Percentiles rank a stretch among this genome's conserved stretches.
Conservation (phyloP, 2,797 vertebrate species). For the Clarias pachynema region DNA sequence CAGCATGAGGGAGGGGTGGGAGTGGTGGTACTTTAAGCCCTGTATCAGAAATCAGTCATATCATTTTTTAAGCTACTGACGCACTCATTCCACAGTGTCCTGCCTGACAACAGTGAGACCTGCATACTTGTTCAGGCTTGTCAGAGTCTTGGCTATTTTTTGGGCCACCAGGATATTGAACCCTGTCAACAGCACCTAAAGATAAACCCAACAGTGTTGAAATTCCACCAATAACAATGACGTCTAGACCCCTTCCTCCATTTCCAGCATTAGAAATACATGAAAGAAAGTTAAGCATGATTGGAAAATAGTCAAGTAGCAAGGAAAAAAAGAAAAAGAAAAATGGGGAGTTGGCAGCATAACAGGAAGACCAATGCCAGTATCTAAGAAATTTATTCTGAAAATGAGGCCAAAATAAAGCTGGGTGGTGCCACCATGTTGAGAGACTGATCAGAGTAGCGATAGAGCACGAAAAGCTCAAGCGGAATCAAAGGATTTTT, state of each 20-base stretch:
- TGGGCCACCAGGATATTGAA: conserved; percentile 68
- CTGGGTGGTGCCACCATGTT: conserved; percentile 68
- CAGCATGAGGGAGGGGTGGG: conserved; percentile 55
- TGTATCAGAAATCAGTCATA: conserved; percentile 55
- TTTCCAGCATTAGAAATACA: conserved; percentile 55
- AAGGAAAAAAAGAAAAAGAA: conserved; percentile 61
- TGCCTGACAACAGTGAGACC: conserved; percentile 53
- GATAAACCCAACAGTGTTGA: conserved; percentile 69
- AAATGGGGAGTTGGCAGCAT: conserved; percentile 64
- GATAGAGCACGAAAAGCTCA: conserved; percentile 68
- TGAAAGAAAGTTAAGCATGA: conserved; percentile 69
- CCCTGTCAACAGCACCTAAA: conserved; percentile 71
- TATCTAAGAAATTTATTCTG: conserved; percentile 73
- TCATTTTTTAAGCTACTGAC: conserved; percentile 51
- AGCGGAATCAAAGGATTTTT: conserved; percentile 65
- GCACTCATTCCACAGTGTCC: conserved; percentile 49
- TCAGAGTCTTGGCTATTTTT: conserved; percentile 58
- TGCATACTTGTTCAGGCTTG: conserved; percentile 72
- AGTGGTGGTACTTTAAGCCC: conserved; percentile 59
- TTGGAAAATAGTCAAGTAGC: conserved; percentile 57
- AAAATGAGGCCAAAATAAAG: conserved; percentile 65
- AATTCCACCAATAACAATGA: conserved; percentile 60
- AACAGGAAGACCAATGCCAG: conserved; percentile 79
- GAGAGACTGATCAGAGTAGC: conserved; percentile 73
- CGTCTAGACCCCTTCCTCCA: conserved; percentile 61